Percentiles rank a stretch among this genome's conserved stretches.
Evolutionary conservation across 2,113 vertebrate genomes (phyloP).

Genomic region (Sinocyclocheilus maitianheensis): DNA sequence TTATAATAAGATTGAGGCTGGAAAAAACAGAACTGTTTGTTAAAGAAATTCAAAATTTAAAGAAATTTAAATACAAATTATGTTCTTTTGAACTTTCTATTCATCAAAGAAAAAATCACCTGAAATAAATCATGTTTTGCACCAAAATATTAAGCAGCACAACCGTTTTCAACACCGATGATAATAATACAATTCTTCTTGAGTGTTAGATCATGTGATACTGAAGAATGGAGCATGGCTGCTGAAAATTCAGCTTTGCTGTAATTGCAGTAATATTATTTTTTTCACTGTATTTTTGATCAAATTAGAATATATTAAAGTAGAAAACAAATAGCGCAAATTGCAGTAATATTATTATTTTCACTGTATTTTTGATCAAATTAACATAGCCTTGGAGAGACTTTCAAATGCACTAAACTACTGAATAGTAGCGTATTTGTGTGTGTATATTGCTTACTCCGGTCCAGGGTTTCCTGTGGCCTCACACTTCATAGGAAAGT

Average conservation of each 20-base stretch:
- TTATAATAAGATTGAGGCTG: background rate
- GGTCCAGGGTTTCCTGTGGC: slow-evolving; percentile 91
- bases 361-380: background rate
- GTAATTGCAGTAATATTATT: too few relatives aligned
- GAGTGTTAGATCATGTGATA: too few relatives aligned
- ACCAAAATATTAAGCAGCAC: background rate
- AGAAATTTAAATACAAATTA: background rate
- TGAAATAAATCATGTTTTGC: background rate
- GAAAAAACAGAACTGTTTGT: background rate
- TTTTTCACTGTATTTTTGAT: too few relatives aligned
- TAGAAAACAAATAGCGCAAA: background rate
- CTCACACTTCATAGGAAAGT: slow-evolving; percentile 87
- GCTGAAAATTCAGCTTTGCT: too few relatives aligned
- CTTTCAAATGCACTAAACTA: background rate
- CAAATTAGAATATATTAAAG: background rate
- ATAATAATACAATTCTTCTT: too few relatives aligned
- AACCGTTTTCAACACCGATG: too few relatives aligned
- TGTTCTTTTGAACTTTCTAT: background rate
- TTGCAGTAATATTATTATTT: too few relatives aligned
- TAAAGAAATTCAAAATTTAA: background rate
- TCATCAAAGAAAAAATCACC: background rate
- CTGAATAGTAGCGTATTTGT: background rate
- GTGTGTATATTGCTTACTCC: slow-evolving; percentile 77
- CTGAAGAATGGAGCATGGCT: too few relatives aligned
- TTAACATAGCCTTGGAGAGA: background rate